Evolutionary conservation across 2,113 vertebrate species (phyloP), one percentile per base, ranked within the genome.

Genomic region (Lophotis ruficrista): DNA sequence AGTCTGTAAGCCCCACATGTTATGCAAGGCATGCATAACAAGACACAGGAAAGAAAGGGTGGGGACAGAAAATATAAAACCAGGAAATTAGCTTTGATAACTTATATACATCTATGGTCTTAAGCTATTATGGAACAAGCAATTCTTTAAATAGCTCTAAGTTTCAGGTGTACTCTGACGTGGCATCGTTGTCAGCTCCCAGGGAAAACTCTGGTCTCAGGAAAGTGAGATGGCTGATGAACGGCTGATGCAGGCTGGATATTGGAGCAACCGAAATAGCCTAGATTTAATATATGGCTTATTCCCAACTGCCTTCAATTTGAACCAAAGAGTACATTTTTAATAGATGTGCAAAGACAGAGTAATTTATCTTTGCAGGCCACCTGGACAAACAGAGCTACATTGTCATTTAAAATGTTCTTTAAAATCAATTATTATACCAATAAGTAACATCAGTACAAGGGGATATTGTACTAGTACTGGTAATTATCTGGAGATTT

Each of bases 71-170:
- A 76, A 65, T 9, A n/a, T 1, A 68, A 58, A 38, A 13, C 4
- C 31, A 66, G 24, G 27, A 66, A 71, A 35, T 33, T 9, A 69
- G 7, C 13, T 62, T 24, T 41, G 22, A 17, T 65, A 71, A 71
- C 66, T 75, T 5, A 24, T 62, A 19, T 13, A 22, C 16, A 68
- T 62, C 4, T 37, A 10, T 25, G 30, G 7, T 30, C 3, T 45
- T 48, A 41, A 0, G 1, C 16, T 35, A 6, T n/a, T 53, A 31
- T 2, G 37, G 37, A 47, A 65, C 25, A 83, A n/a, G 0, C 10
- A 56, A 17, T 15, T 86, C 18, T 37, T 41, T 45, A 30, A 60
- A 54, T 2, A 79, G 4, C 24, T 69, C 19, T 8, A 38, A 56
- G 18, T 86, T 78, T 77, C 47, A 70, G 41, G 22, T n/a, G 24